Conservation (phyloP, 2,888 invertebrate genomes). For the Caenorhabditis sp. region DNA sequence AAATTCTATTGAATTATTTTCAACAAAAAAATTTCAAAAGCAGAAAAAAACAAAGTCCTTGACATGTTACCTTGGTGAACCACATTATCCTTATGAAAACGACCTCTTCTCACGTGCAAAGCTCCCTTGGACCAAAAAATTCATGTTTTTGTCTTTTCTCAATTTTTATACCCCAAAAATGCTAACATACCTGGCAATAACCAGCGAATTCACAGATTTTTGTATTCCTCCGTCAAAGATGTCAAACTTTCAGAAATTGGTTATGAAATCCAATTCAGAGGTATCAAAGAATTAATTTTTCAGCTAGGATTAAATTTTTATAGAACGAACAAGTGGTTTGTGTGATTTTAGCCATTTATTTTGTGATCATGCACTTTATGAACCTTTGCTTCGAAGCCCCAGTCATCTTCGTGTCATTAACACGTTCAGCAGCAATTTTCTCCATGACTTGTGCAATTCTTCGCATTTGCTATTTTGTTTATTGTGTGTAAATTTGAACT, state of each 20-base stretch:
- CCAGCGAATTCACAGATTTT: not conserved
- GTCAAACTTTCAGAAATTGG: not conserved
- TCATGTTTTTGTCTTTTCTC: not conserved
- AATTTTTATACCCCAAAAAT: too few relatives aligned
- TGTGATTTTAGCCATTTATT: not conserved
- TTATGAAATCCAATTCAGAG: not conserved
- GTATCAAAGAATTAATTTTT: not conserved
- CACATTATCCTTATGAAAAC: not conserved
- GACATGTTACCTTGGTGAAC: not conserved
- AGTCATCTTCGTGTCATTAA: not conserved
- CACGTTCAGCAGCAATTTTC: not conserved
- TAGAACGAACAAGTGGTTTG: not conserved
- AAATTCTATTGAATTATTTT: too few relatives aligned
- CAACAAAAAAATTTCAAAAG: too few relatives aligned
- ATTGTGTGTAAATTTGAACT: too few relatives aligned
- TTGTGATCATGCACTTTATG: conserved; percentile 10
- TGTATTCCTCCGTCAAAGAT: not conserved
- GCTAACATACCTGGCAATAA: too few relatives aligned
- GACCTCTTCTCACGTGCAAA: not conserved
- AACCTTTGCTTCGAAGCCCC: not conserved
- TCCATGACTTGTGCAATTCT: not conserved
- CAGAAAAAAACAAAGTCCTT: too few relatives aligned
- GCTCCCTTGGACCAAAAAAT: not conserved
- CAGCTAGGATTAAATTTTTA: not conserved
- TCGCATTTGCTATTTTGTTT: not conserved